Conservation (phyloP, 2,888 invertebrate species). For the Pyrochroa serraticornis region DNA sequence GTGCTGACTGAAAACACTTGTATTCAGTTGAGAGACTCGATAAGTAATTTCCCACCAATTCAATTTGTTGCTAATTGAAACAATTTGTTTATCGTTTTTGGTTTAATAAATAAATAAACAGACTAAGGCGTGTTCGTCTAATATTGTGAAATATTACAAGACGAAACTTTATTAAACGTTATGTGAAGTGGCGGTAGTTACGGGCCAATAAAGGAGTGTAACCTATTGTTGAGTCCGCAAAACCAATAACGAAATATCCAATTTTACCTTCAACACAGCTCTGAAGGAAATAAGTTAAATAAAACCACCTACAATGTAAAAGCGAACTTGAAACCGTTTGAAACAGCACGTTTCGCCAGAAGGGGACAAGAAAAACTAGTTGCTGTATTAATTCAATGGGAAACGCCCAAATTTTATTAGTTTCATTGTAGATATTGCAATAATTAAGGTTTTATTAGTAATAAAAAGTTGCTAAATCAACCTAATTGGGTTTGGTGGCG, state of each 20-base stretch:
- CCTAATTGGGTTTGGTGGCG: neutral
- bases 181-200: constrained; percentile 8
- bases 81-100: no score
- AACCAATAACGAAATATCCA: neutral
- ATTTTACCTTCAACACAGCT: neutral
- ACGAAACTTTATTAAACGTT: constrained; percentile 9
- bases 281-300: neutral
- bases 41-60: constrained; percentile 13
- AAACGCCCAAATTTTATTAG: constrained; percentile 2
- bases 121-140: constrained; percentile 8
- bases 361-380: constrained; percentile 21
- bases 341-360: constrained; percentile 1
- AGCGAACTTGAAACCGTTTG: constrained; percentile 5
- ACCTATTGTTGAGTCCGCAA: neutral
- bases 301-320: neutral
- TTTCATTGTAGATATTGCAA: no score
- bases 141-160: constrained; percentile 15
- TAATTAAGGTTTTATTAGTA: no score
- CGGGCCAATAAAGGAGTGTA: constrained; percentile 13
- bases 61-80: neutral
- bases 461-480: no score
- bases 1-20: neutral
- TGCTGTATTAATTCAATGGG: constrained; percentile 1
- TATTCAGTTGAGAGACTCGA: no score
- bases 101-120: no score